phyloP scores from a whole-genome alignment of 2,888 invertebrate genomes.

The Acanthoscelides obtectus region DNA sequence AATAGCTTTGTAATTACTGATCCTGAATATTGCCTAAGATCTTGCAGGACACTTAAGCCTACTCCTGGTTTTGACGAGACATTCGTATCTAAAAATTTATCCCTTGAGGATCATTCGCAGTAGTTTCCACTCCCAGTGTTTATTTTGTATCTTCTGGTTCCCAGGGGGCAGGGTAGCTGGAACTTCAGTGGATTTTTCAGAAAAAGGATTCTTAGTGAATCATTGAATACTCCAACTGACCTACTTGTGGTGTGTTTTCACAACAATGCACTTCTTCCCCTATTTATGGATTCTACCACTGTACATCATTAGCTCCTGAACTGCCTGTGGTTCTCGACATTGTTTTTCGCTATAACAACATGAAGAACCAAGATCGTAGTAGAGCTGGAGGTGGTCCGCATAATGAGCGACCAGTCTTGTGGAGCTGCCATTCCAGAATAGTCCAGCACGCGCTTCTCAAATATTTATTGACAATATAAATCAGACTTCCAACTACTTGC shows the following conservation, averaged over 20 bases:
- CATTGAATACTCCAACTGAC: too few relatives aligned
- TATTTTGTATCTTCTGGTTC: too few relatives aligned
- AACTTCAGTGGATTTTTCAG: too few relatives aligned
- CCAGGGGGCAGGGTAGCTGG: too few relatives aligned
- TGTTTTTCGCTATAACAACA: not conserved
- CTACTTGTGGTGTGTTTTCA: not conserved
- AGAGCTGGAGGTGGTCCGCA: constrained; percentile 13
- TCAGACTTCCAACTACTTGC: constrained; percentile 21
- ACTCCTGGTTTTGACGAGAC: too few relatives aligned
- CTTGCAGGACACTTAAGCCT: too few relatives aligned
- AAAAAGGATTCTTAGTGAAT: too few relatives aligned
- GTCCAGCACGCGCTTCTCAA: constrained; percentile 27
- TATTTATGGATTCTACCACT: not conserved
- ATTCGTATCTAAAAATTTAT: too few relatives aligned
- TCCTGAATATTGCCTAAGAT: too few relatives aligned
- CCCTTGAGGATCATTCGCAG: too few relatives aligned
- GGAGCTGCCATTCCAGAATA: constrained; percentile 25
- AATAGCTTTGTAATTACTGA: too few relatives aligned
- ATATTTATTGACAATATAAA: constrained; percentile 33
- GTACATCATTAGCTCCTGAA: not conserved
- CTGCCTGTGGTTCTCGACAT: not conserved
- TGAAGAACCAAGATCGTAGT: not conserved
- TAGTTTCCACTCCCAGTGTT: too few relatives aligned
- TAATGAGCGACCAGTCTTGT: not conserved
- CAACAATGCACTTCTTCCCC: not conserved